A percentile compares a stretch with the other conserved stretches of the same genome.
Evolutionary conservation across 1,140 invertebrate species (phyloP).

Genomic region (Dreissena polymorpha): DNA sequence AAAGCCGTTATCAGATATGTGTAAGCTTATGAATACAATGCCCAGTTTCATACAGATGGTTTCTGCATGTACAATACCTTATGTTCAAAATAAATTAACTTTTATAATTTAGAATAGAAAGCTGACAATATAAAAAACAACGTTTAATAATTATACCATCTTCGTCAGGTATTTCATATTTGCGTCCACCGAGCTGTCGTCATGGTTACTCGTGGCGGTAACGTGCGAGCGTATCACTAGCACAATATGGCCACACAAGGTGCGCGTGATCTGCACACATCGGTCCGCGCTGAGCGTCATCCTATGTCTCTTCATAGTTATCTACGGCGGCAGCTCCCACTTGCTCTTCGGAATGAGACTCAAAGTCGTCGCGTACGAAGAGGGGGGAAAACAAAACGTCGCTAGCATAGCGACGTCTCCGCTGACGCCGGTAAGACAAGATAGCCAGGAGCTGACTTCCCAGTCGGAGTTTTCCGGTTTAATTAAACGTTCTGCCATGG

Average conservation of each 20-base stretch:
- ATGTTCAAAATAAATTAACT: too few species aligned
- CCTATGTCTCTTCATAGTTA: background rate
- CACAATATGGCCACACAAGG: slow-evolving; percentile 60
- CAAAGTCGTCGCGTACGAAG: background rate
- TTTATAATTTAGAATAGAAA: too few species aligned
- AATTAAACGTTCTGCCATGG: too few species aligned
- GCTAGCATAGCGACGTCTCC: background rate
- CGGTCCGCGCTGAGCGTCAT: background rate
- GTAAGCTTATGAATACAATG: too few species aligned
- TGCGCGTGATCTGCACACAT: slow-evolving; percentile 39
- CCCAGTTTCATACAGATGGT: too few species aligned
- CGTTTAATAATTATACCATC: too few species aligned
- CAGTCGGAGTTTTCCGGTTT: too few species aligned
- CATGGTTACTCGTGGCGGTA: slow-evolving; percentile 67
- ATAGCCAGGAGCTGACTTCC: too few species aligned
- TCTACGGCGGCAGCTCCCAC: slow-evolving; percentile 22
- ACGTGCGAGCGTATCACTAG: slow-evolving; percentile 63
- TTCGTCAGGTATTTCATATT: slow-evolving; percentile 54
- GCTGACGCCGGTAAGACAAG: too few species aligned
- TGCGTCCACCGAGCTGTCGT: slow-evolving; percentile 49
- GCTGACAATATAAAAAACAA: too few species aligned
- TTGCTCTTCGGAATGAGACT: slow-evolving; percentile 7
- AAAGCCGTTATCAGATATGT: too few species aligned
- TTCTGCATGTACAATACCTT: too few species aligned
- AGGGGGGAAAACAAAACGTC: background rate